Conservation (phyloP, 1,140 invertebrate species). For the Bombus soroeensis region DNA sequence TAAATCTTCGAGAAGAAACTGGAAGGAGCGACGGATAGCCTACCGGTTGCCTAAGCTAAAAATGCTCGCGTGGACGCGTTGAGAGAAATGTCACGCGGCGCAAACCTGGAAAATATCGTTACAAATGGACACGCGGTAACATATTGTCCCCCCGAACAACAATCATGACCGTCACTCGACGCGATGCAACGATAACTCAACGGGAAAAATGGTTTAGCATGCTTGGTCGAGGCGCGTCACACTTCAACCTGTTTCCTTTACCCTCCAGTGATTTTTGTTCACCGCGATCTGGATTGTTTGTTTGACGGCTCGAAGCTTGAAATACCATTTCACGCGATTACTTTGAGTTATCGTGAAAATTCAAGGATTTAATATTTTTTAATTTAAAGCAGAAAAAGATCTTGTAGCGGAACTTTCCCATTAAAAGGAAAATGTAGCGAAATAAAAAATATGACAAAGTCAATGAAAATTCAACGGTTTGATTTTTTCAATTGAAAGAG, state of each 20-base stretch:
- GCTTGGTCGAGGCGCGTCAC: neutral
- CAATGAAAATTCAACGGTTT: neutral
- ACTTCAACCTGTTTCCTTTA: neutral
- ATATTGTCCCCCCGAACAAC: slow-evolving; percentile 37
- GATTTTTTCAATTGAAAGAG: neutral
- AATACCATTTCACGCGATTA: neutral
- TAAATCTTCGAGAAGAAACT: neutral
- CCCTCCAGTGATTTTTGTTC: neutral
- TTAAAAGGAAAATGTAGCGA: accelerated
- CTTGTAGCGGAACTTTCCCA: neutral
- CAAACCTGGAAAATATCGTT: slow-evolving; percentile 27
- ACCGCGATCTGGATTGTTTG: too few relatives aligned
- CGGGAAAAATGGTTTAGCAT: slow-evolving; percentile 39
- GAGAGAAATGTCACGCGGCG: slow-evolving; percentile 16
- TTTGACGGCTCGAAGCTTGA: neutral
- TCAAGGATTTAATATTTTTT: neutral
- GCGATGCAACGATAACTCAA: slow-evolving; percentile 29
- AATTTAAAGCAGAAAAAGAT: neutral
- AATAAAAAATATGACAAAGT: neutral
- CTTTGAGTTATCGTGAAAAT: neutral
- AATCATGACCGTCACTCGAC: slow-evolving; percentile 41
- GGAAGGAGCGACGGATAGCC: neutral
- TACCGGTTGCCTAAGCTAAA: neutral
- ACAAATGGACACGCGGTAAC: slow-evolving; percentile 47
- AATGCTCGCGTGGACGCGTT: slow-evolving; percentile 9